Evolutionary conservation across 2,113 vertebrate species (phyloP), one percentile per base, ranked within the genome.

Genomic region (Chaetorhynchus papuensis): DNA sequence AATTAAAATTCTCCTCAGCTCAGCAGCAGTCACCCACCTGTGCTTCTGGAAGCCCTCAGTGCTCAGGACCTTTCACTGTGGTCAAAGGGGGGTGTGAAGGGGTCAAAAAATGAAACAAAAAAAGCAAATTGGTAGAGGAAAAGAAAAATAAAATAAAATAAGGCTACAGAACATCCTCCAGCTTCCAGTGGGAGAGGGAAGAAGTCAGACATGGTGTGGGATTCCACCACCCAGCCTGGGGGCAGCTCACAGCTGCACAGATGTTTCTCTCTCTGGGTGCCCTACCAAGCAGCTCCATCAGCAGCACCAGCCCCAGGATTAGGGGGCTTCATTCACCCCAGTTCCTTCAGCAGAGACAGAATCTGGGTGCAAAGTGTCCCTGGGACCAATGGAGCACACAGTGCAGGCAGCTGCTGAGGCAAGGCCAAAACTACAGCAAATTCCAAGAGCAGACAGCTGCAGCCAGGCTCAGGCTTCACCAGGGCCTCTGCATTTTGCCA

Each of bases 1-100:
- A 79, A 93, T 72, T 70, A 94, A 79, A 68, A 50, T 74, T 61
- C 56, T 61, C 42, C 87, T 71, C 94, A 89, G 88, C 56, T 68
- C 27, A 3, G 63, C 44, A 88, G 49, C 90, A 90, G 35, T 50
- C n/a, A 92, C 14, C 45, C 88, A 50, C 69, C 50, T 60, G 10
- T 41, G 61, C 42, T 37, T 69, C 76, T 85, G 77, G 64, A 70
- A 87, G 53, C 53, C 94, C 68, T 82, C 59, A 44, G 39, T n/a
- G 81, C 86, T 95, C 69, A 18, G 9, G 27, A 8, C 13, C 23
- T 84, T 30, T 30, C 35, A 15, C 54, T 2, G 0, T 64, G 42
- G 56, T 85, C 77, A 71, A 16, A 70, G 52, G 2, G 4, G 4
- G 30, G 35, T 13, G 6, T 7, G 68, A 85, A 91, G 23, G 35